Base-by-base conservation (phyloP, 2,888 invertebrate genomes). In the Tigriopus californicus region DNA sequence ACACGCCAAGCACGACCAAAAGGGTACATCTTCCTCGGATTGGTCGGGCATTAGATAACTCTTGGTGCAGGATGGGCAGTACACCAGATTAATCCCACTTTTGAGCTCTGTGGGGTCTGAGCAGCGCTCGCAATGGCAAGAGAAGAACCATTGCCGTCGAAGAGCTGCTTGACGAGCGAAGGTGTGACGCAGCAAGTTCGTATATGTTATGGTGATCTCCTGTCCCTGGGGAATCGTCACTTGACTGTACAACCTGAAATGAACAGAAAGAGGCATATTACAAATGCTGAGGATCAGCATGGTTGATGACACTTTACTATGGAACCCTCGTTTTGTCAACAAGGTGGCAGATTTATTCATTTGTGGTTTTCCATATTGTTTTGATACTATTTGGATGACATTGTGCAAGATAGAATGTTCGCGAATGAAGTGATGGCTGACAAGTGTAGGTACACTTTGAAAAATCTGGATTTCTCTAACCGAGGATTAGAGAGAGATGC, bases 141-240 rank as follows among this genome's bases (percentile, higher is more conserved):
- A 1, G 41, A 54, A 54, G 11, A 18, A n/a, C 54, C 54, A 54
- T 18, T 40, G 18, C 15, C 41, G 11, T 4, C 15, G 18, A 40
- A 54, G 41, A 41, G 33, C 18, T 11, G 54, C 54, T 54, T 41
- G 33, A 18, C 54, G n/a, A 6, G 18, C 40, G 41, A 33, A 41
- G 6, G 54, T 54, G 40, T 33, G 25, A n/a, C 54, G 33, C 12
- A 54, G 54, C 2, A 54, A 41, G 15, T 54, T 54, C 41, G 54
- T 54, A 22, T 54, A 54, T 5, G 54, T 54, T 1, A 54, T 54
- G 25, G 41, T 54, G 40, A 54, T 8, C 22, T 54, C 54, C 41
- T 54, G 40, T 54, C 54, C 54, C 20, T 22, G 8, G 12, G 13
- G n/a, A 15, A 54, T 54, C n/a, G 18, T n/a, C 18, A 25, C 41